Evolutionary conservation across 2,113 vertebrate species (phyloP).

Genomic region (Marmota monax): DNA sequence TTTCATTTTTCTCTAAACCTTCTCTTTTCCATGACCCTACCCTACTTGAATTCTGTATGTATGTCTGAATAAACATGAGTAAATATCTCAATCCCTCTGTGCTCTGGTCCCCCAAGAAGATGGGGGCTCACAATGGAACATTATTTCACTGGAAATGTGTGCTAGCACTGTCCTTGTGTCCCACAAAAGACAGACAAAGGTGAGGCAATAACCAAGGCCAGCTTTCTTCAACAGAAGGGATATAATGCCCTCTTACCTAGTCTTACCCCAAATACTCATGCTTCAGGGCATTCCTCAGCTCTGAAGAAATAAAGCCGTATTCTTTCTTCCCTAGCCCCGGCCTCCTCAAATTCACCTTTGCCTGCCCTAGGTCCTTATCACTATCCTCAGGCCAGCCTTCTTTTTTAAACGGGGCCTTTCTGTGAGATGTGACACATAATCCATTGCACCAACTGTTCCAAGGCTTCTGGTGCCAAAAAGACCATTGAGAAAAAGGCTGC

Average conservation of each 20-base stretch:
- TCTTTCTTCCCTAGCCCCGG: background rate
- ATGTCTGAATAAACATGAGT: constrained; percentile 3
- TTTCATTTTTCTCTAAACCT: background rate
- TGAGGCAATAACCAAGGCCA: background rate
- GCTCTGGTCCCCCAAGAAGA: background rate
- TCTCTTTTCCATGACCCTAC: background rate
- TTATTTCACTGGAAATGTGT: background rate
- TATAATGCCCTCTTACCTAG: background rate
- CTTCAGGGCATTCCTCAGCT: background rate
- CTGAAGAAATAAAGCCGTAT: constrained; percentile 49
- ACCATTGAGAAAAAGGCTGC: constrained; percentile 76
- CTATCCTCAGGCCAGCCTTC: background rate
- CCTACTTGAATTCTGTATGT: background rate
- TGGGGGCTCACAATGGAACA: background rate
- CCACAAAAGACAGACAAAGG: background rate
- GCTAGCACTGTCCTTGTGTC: background rate
- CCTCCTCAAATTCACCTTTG: background rate
- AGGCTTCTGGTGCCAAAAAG: constrained; percentile 53
- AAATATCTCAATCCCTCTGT: background rate
- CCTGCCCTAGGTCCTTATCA: background rate
- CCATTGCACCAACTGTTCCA: background rate
- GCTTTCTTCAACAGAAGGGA: background rate
- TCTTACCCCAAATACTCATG: background rate
- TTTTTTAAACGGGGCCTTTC: constrained; percentile 56
- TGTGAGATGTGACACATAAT: constrained; percentile 42